Evolutionary conservation across 2,888 invertebrate species (phyloP).

Genomic region (Dryadula phaetusa): DNA sequence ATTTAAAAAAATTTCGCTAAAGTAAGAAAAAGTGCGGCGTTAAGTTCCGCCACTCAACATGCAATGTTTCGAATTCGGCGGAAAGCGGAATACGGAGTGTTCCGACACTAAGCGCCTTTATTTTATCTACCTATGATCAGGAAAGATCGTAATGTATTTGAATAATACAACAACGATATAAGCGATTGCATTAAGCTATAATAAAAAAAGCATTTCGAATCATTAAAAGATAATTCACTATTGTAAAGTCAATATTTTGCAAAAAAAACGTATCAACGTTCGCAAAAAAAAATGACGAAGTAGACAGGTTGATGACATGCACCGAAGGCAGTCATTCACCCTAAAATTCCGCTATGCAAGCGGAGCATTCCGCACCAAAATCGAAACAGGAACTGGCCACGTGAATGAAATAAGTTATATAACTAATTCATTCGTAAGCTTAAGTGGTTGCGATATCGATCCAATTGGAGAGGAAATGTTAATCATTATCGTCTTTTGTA

Average conservation of each 20-base stretch:
- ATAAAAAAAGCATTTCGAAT: too few relatives aligned
- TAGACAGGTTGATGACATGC: constrained; percentile 20
- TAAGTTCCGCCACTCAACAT: too few relatives aligned
- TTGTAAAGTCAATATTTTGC: constrained; percentile 7
- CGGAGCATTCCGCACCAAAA: constrained; percentile 54
- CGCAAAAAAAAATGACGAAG: constrained; percentile 25
- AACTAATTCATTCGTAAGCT: constrained; percentile 62
- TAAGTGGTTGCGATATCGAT: constrained; percentile 39
- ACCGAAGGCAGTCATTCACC: constrained; percentile 52
- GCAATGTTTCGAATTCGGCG: too few relatives aligned
- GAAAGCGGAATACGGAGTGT: too few relatives aligned
- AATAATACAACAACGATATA: too few relatives aligned
- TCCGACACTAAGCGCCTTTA: too few relatives aligned
- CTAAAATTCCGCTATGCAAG: constrained; percentile 44
- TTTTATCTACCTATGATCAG: too few relatives aligned
- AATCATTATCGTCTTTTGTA: constrained; percentile 41
- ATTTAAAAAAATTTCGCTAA: too few relatives aligned
- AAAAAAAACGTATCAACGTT: constrained; percentile 16
- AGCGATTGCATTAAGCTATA: too few relatives aligned
- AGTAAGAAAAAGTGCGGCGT: too few relatives aligned
- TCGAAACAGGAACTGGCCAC: constrained; percentile 62
- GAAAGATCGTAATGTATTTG: too few relatives aligned
- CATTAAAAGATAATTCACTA: not conserved
- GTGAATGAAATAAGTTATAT: constrained; percentile 65
- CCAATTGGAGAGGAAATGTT: constrained; percentile 43